Percentiles rank a stretch among this genome's conserved stretches.
Conservation (phyloP, 2,888 invertebrate genomes). For the Calephelis perditalis region DNA sequence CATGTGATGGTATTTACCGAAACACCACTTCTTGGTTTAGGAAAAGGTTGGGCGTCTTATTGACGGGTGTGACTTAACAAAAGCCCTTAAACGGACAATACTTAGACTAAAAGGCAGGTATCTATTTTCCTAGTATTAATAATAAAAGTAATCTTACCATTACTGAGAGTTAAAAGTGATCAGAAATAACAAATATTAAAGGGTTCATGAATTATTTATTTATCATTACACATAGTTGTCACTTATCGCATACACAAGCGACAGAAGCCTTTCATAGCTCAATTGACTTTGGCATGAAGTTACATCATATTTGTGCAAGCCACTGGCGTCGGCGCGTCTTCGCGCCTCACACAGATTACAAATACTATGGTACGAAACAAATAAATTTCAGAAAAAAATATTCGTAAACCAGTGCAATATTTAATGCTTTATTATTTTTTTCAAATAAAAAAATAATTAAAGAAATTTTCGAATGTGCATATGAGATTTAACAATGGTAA, state of each 20-base stretch:
- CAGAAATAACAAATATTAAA: conserved; percentile 18
- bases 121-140: too few species aligned
- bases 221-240: conserved; percentile 71
- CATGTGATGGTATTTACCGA: too few species aligned
- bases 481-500: conserved; percentile 34
- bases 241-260: conserved; percentile 73
- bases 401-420: conserved; percentile 13
- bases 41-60: too few species aligned
- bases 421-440: conserved; percentile 16
- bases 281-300: conserved; percentile 78
- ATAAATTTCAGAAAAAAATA: conserved; percentile 20
- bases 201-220: conserved; percentile 74
- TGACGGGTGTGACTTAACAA: too few species aligned
- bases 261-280: conserved; percentile 75
- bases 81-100: too few species aligned
- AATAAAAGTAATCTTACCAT: too few species aligned
- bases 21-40: too few species aligned
- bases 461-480: conserved; percentile 18
- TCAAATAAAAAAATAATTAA: conserved; percentile 15
- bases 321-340: conserved; percentile 33
- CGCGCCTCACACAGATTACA: conserved; percentile 25
- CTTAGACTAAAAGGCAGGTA: too few species aligned
- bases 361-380: conserved; percentile 15
- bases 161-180: conserved; percentile 18
- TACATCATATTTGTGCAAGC: conserved; percentile 67